phyloP scores from a whole-genome alignment of 2,113 vertebrate genomes.

The Jacana jacana region DNA sequence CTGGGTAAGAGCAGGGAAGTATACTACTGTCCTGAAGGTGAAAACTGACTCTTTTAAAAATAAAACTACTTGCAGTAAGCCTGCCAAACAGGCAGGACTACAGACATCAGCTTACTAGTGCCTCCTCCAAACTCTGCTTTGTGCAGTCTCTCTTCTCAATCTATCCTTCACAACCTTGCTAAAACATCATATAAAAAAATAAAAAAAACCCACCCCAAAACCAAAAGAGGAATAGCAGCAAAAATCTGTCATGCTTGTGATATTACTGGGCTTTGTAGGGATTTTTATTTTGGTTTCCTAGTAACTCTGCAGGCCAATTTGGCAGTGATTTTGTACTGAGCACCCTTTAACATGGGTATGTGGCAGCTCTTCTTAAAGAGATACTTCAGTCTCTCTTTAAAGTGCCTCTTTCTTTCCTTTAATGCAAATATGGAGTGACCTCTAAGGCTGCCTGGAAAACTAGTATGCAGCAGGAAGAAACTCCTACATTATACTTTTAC shows the following conservation, averaged over 20 bases:
- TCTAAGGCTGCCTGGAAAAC: neutral
- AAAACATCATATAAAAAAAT: neutral
- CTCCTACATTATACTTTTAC: neutral
- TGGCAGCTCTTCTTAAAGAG: neutral
- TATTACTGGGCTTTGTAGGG: neutral
- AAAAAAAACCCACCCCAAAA: no score
- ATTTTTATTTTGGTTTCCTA: slow-evolving; percentile 27
- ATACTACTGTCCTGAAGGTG: neutral
- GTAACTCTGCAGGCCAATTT: neutral
- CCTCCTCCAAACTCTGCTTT: neutral
- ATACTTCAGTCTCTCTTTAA: neutral
- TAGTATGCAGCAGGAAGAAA: neutral
- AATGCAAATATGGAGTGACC: neutral
- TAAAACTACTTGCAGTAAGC: neutral
- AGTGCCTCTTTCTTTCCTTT: neutral
- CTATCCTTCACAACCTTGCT: neutral
- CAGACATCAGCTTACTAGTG: neutral
- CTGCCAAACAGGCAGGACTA: neutral
- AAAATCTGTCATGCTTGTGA: neutral
- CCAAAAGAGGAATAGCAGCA: neutral
- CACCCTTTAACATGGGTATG: neutral
- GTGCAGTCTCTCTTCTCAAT: neutral
- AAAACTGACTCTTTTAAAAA: neutral
- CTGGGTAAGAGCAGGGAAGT: neutral
- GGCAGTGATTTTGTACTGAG: neutral